Evolutionary conservation across 2,797 vertebrate species (phyloP), one percentile per base, ranked within the genome.

Genomic region (Zonotrichia albicollis): DNA sequence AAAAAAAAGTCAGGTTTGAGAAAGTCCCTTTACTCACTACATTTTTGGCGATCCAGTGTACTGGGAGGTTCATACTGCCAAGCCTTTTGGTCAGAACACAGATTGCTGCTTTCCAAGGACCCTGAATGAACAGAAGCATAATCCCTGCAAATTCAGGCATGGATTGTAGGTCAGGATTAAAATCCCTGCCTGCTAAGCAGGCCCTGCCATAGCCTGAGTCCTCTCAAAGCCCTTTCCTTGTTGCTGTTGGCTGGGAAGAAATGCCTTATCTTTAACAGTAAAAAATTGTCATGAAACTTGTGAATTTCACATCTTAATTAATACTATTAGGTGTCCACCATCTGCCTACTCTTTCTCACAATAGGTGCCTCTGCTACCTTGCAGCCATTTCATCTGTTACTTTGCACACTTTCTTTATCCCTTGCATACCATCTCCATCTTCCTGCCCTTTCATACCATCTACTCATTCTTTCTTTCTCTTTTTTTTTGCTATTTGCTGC

Each of bases 71-170:
- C 48, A 23, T 1, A 0, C 27, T 73, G 10, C 46, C 29, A 38
- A 66, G 21, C 5, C 23, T 70, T 89, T 87, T 67, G 38, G 55
- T 61, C 51, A 61, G 38, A 58, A 74, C 26, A 74, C 0, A 0
- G 17, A 43, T 48, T 84, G 43, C 36, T 82, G 32, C 32, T 82
- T 95, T 74, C 55, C 64, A 61, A 70, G 55, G 43, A 60, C 22
- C 23, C 45, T n/a, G 30, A 38, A 65, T 0, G 4, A 73, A 26
- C 13, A 78, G 38, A 43, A 65, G 38, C 3, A 0, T 21, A 73
- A 85, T 36, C 25, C 26, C 51, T 45, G 26, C 0, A 0, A 57
- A 5, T 77, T n/a, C 1, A 5, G 21, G 29, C 42, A 61, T 29
- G 22, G 82, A 58, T 4, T 50, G 51, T 23, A 66, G 51, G 14